phyloP scores from a whole-genome alignment of 2,113 vertebrate species.

The Dascyllus trimaculatus region DNA sequence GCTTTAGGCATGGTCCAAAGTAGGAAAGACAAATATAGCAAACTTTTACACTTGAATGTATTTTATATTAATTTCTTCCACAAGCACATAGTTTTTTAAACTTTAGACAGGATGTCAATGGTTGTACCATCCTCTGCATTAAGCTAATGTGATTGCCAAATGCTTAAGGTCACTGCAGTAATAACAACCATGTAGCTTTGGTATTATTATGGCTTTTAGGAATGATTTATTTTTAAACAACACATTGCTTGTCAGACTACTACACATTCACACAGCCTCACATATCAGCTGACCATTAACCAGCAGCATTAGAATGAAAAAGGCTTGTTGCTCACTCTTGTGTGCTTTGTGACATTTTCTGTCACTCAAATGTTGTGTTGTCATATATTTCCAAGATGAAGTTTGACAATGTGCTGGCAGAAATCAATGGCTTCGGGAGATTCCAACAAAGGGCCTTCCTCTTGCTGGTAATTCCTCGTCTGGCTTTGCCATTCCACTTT shows the following conservation, averaged over 20 bases:
- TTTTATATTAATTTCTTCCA: no score
- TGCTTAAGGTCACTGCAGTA: background rate
- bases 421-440: slow-evolving; percentile 86
- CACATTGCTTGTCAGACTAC: background rate
- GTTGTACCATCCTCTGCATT: background rate
- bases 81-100: background rate
- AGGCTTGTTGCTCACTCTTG: background rate
- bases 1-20: no score
- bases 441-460: slow-evolving; percentile 81
- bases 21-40: no score
- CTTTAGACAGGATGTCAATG: background rate
- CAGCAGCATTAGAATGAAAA: background rate
- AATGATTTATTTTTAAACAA: slow-evolving; percentile 45
- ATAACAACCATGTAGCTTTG: background rate
- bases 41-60: no score
- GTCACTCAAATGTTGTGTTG: background rate
- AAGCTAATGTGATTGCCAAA: background rate
- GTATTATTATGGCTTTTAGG: background rate
- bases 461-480: slow-evolving; percentile 80
- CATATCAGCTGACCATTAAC: slow-evolving; percentile 34
- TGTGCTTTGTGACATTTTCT: background rate
- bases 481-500: slow-evolving; percentile 89
- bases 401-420: slow-evolving; percentile 88
- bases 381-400: slow-evolving; percentile 78
- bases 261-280: slow-evolving; percentile 1